phyloP scores from a whole-genome alignment of 2,797 vertebrate genomes.

The Danio tinwini region DNA sequence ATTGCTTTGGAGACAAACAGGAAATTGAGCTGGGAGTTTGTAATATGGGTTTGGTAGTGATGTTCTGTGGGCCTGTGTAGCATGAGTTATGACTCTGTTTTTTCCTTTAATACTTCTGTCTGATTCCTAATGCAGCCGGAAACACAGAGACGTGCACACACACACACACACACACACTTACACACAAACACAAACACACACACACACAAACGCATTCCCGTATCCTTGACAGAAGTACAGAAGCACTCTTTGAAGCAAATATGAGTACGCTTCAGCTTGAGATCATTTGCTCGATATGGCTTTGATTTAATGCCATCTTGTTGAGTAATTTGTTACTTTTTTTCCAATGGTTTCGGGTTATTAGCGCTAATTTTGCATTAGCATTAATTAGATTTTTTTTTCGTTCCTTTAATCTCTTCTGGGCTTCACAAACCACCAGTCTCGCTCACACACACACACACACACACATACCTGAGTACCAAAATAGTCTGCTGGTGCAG shows the following conservation, averaged over 20 bases:
- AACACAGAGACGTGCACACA: neutral
- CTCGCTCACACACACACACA: neutral
- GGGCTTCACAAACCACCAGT: constrained; percentile 38
- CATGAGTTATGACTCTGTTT: constrained; percentile 35
- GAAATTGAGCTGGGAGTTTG: constrained; percentile 38
- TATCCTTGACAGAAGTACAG: constrained; percentile 7
- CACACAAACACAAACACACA: neutral
- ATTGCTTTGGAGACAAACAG: constrained; percentile 35
- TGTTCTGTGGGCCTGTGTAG: constrained; percentile 15
- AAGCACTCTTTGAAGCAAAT: constrained; percentile 29
- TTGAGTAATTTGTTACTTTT: constrained; percentile 45
- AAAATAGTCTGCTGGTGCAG: neutral
- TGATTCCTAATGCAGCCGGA: constrained; percentile 26
- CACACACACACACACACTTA: neutral
- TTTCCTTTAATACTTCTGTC: neutral
- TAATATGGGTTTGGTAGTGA: constrained; percentile 29
- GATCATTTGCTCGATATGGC: constrained; percentile 34
- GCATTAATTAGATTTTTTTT: constrained; percentile 1
- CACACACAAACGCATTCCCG: neutral
- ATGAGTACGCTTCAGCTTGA: constrained; percentile 8
- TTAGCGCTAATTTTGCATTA: constrained; percentile 47
- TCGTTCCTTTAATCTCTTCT: neutral
- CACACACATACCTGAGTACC: neutral
- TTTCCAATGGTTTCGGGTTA: constrained; percentile 40
- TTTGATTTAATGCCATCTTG: constrained; percentile 44